Percentiles rank a stretch among this genome's conserved stretches.
Evolutionary conservation across 2,113 vertebrate species (phyloP).

Genomic region (Elephantulus edwardii): DNA sequence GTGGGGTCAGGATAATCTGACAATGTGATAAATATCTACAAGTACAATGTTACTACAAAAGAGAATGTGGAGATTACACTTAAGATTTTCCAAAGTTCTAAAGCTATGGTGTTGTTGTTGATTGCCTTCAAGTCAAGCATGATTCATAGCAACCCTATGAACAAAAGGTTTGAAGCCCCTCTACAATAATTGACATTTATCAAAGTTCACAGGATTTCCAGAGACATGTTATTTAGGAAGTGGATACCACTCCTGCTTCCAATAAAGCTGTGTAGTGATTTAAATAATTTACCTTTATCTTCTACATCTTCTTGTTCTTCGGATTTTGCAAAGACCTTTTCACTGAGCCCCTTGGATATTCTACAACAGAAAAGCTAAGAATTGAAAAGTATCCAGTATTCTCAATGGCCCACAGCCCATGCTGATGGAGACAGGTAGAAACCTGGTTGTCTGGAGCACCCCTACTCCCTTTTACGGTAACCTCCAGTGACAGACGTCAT

Average conservation of each 20-base stretch:
- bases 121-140: too few relatives aligned
- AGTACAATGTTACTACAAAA: background rate
- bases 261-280: too few relatives aligned
- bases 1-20: background rate
- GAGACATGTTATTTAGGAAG: too few relatives aligned
- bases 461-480: too few relatives aligned
- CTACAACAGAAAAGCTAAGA: slow-evolving; percentile 81
- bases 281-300: slow-evolving; percentile 83
- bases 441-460: too few relatives aligned
- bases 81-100: background rate
- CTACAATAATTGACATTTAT: too few relatives aligned
- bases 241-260: too few relatives aligned
- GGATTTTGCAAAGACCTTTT: slow-evolving; percentile 87
- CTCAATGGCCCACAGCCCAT: background rate
- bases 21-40: background rate
- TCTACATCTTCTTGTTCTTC: slow-evolving; percentile 75
- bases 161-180: too few relatives aligned
- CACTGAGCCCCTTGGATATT: slow-evolving; percentile 92
- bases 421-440: background rate
- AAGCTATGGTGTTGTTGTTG: too few relatives aligned
- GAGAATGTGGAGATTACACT: background rate
- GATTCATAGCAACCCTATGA: too few relatives aligned
- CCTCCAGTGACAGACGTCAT: too few relatives aligned
- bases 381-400: background rate
- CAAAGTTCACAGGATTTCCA: too few relatives aligned